Evolutionary conservation across 2,113 vertebrate genomes (phyloP).

Genomic region (Coreoperca whiteheadi): DNA sequence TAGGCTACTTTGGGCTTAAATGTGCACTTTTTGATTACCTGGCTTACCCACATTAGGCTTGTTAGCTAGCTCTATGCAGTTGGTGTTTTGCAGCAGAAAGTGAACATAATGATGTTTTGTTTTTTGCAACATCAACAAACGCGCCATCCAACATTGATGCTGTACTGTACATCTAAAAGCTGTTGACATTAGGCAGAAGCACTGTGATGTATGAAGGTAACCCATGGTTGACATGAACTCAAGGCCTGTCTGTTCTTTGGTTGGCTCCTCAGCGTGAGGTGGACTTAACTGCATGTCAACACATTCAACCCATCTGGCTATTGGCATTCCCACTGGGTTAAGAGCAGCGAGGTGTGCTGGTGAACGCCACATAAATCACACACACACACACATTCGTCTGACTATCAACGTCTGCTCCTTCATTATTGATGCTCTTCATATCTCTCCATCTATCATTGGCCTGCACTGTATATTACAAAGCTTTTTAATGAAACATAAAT

Average conservation of each 20-base stretch:
- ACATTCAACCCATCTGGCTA: slow-evolving; percentile 39
- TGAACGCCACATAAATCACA: slow-evolving; percentile 32
- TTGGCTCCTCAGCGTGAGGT: slow-evolving; percentile 29
- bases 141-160: not conserved
- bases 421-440: slow-evolving; percentile 73
- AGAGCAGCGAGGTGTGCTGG: slow-evolving; percentile 30
- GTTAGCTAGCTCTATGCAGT: not conserved
- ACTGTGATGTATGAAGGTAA: slow-evolving; percentile 8
- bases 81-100: not conserved
- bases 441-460: slow-evolving; percentile 47
- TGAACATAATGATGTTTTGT: not conserved
- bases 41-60: not conserved
- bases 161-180: not conserved
- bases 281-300: slow-evolving; percentile 39
- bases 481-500: slow-evolving; percentile 78
- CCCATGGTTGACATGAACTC: slow-evolving; percentile 1
- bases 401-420: slow-evolving; percentile 27
- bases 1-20: not conserved
- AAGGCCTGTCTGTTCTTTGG: slow-evolving; percentile 32
- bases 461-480: slow-evolving; percentile 64
- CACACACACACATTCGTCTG: not conserved
- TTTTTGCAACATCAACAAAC: not conserved
- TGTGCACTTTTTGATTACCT: not conserved
- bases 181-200: not conserved
- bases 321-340: slow-evolving; percentile 27